These are phyloP conservation scores for Orthosia gothica DNA, from an alignment of 2,888 invertebrate genomes.

Conservation along the genomic window DNA sequence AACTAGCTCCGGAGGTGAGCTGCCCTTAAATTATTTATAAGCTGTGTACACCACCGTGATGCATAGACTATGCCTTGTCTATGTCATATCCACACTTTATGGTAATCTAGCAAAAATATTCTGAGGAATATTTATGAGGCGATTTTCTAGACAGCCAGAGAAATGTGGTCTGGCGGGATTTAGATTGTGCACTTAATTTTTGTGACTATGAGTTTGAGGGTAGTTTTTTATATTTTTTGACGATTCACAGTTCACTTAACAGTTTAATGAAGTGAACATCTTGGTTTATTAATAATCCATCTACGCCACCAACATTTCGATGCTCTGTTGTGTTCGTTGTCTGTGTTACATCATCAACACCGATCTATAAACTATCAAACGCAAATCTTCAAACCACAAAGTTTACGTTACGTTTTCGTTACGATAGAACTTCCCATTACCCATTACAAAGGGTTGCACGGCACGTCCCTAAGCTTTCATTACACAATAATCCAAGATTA, in stretches of 20 bases:
- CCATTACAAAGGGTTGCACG: constrained; percentile 16
- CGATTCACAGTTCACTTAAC: background rate
- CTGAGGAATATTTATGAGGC: constrained; percentile 57
- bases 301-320: background rate
- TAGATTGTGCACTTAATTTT: constrained; percentile 40
- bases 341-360: background rate
- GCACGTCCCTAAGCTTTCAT: constrained; percentile 28
- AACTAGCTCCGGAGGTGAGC: constrained; percentile 55
- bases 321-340: background rate
- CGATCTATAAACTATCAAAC: background rate
- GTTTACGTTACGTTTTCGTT: constrained; percentile 16
- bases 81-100: constrained; percentile 57
- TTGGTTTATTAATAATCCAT: background rate
- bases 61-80: constrained; percentile 54
- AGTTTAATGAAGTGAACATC: constrained; percentile 1
- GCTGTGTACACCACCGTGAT: constrained; percentile 51
- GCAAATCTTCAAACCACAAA: constrained; percentile 17
- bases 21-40: constrained; percentile 66
- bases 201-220: background rate
- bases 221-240: constrained; percentile 1
- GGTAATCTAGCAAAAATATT: constrained; percentile 53
- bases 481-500: constrained; percentile 64
- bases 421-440: constrained; percentile 17
- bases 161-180: constrained; percentile 42
- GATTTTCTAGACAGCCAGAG: constrained; percentile 45